Conservation (phyloP, 2,113 vertebrate species). For the Sapayoa aenigma region DNA sequence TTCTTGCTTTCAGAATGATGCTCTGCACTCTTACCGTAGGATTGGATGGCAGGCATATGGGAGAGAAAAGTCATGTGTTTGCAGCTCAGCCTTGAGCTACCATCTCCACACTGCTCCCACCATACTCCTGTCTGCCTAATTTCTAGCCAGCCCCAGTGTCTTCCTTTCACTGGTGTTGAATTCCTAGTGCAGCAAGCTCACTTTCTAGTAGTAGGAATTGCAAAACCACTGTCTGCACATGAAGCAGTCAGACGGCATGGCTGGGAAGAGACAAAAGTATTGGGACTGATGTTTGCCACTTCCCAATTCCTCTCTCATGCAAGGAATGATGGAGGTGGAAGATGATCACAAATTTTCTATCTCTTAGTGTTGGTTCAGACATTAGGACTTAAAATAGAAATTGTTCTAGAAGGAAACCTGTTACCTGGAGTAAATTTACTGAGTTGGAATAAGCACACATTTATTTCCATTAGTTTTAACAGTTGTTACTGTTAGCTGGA, state of each 20-base stretch:
- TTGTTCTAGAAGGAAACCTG: not conserved
- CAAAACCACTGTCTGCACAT: rapidly evolving
- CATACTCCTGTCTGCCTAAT: not conserved
- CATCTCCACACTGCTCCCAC: not conserved
- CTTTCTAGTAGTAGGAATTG: not conserved
- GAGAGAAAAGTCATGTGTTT: not conserved
- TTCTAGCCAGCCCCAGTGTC: not conserved
- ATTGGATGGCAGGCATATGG: not conserved
- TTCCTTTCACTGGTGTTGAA: not conserved
- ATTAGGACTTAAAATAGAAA: not conserved
- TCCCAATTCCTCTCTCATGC: not conserved
- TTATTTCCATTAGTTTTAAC: not conserved
- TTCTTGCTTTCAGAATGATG: slow-evolving; percentile 71
- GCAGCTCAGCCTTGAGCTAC: not conserved
- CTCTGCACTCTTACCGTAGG: not conserved
- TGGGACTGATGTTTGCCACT: not conserved
- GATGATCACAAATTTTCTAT: not conserved
- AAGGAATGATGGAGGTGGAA: not conserved
- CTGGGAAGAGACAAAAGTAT: not conserved
- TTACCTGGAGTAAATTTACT: not conserved
- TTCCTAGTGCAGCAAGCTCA: not conserved
- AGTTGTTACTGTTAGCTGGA: not conserved
- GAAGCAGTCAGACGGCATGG: not conserved
- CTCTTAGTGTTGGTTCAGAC: not conserved
- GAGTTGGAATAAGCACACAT: not conserved